phyloP scores from a whole-genome alignment of 2,113 vertebrate genomes.

The Caranx melampygus region DNA sequence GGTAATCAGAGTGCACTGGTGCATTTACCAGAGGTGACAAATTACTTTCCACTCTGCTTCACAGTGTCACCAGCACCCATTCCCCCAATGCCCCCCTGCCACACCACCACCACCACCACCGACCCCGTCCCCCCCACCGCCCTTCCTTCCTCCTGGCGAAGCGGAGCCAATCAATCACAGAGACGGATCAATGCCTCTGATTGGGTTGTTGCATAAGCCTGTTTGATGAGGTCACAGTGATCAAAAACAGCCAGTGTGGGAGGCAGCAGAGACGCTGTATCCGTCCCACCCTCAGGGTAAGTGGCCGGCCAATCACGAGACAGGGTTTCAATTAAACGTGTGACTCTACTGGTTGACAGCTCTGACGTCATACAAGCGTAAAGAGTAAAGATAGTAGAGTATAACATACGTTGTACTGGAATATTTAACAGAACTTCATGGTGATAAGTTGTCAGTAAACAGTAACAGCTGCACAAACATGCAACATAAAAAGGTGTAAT shows the following conservation, averaged over 20 bases:
- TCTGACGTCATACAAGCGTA: conserved; percentile 18
- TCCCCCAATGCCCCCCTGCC: conserved; percentile 2
- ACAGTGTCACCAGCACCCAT: conserved; percentile 55
- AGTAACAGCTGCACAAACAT: background rate
- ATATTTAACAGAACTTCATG: background rate
- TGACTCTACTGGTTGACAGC: conserved; percentile 5
- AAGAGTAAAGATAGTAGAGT: background rate
- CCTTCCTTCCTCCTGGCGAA: conserved; percentile 49
- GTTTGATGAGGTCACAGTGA: conserved; percentile 69
- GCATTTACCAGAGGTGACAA: conserved; percentile 57
- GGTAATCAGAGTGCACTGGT: conserved; percentile 37
- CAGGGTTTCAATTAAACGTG: background rate
- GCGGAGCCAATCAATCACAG: conserved; percentile 63
- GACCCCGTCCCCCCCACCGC: background rate
- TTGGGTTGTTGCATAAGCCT: conserved; percentile 73
- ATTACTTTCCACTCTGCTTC: conserved; percentile 65
- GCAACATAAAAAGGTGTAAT: background rate
- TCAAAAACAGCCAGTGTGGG: conserved; percentile 24
- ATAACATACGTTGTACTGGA: background rate
- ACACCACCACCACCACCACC: background rate
- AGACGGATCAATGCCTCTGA: conserved; percentile 73
- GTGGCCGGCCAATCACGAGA: conserved; percentile 13
- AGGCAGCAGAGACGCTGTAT: background rate
- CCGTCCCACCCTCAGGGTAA: background rate
- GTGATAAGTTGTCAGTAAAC: background rate